phyloP scores from a whole-genome alignment of 2,113 vertebrate genomes.

The Gopherus flavomarginatus region DNA sequence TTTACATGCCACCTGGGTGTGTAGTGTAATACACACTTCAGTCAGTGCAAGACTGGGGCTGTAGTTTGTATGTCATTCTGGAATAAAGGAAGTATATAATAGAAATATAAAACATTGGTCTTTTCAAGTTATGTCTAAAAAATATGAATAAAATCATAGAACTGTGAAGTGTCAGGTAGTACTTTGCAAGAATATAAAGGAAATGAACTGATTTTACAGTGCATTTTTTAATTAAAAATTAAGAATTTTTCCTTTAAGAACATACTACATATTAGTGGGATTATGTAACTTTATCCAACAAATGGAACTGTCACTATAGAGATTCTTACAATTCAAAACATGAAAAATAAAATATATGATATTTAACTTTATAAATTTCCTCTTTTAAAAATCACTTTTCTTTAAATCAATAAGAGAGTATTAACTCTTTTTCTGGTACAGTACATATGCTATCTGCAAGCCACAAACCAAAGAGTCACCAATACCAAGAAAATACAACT shows the following conservation, averaged over 20 bases:
- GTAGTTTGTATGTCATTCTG: not conserved
- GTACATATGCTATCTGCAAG: slow-evolving; percentile 52
- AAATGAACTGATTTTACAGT: slow-evolving; percentile 67
- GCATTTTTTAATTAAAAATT: slow-evolving; percentile 79
- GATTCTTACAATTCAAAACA: slow-evolving; percentile 73
- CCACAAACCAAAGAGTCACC: slow-evolving; percentile 55
- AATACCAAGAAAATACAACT: slow-evolving; percentile 55
- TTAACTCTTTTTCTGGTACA: slow-evolving; percentile 15
- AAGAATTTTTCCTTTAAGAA: slow-evolving; percentile 64
- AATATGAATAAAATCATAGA: fast-evolving
- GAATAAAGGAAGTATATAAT: not conserved
- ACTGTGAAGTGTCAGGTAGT: not conserved
- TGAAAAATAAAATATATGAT: slow-evolving; percentile 85
- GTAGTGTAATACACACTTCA: not conserved
- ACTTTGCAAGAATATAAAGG: slow-evolving; percentile 3
- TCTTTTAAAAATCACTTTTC: slow-evolving; percentile 28
- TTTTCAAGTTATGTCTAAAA: not conserved
- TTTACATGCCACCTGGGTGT: not conserved
- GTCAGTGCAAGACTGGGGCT: not conserved
- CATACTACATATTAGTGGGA: slow-evolving; percentile 76
- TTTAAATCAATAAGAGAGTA: slow-evolving; percentile 68
- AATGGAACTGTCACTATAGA: slow-evolving; percentile 76
- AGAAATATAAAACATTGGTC: not conserved
- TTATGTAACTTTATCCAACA: slow-evolving; percentile 72
- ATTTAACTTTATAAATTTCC: slow-evolving; percentile 80